phyloP scores from a whole-genome alignment of 2,888 invertebrate species.

The Epinotia ramella region DNA sequence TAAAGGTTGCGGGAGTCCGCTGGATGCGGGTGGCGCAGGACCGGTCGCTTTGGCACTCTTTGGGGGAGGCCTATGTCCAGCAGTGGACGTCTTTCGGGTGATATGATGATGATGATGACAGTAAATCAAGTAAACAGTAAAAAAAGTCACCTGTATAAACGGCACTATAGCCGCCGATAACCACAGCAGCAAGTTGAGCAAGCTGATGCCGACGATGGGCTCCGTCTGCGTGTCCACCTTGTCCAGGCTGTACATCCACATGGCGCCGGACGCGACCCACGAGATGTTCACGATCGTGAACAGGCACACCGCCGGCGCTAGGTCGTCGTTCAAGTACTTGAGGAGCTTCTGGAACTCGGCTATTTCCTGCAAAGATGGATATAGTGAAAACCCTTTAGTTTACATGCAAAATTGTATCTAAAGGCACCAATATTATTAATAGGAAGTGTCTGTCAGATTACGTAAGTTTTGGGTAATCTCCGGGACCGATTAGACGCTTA shows the following conservation, averaged over 20 bases:
- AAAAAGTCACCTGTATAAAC: conserved; percentile 87
- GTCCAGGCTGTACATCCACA: conserved; percentile 88
- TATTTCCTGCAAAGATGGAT: conserved; percentile 86
- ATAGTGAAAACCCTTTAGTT: neutral
- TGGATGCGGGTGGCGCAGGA: no score
- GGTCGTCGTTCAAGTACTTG: conserved; percentile 90
- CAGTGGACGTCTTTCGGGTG: no score
- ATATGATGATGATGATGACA: no score
- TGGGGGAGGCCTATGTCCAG: no score
- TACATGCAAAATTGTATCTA: no score
- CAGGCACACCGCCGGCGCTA: conserved; percentile 91
- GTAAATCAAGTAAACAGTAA: no score
- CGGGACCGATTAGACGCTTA: no score
- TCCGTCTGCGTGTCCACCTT: conserved; percentile 84
- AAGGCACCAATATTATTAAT: no score
- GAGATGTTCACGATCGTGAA: conserved; percentile 91
- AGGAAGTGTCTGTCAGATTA: no score
- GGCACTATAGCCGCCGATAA: conserved; percentile 87
- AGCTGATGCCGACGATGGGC: conserved; percentile 85
- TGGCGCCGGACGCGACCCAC: conserved; percentile 88
- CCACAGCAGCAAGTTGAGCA: conserved; percentile 88
- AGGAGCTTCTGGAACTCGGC: conserved; percentile 91
- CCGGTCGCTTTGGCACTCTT: no score
- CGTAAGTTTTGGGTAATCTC: no score
- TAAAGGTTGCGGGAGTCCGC: no score